Conservation (phyloP, 2,888 invertebrate genomes). For the Sminthurinus aureus region DNA sequence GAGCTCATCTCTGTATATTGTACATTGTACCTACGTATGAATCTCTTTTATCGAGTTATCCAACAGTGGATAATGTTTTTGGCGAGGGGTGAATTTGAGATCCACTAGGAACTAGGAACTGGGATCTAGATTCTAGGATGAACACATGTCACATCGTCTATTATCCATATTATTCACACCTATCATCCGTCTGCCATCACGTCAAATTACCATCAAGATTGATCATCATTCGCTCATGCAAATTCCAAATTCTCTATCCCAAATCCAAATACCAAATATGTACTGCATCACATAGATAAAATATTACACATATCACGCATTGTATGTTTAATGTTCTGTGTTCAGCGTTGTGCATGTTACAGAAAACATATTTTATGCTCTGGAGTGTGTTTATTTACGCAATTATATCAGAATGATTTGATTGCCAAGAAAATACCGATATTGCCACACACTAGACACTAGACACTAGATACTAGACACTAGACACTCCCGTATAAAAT, state of each 20-base stretch:
- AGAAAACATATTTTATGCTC: too few relatives aligned
- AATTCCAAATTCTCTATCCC: conserved; percentile 18
- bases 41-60: too few relatives aligned
- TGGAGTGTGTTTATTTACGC: background rate
- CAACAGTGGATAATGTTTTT: conserved; percentile 11
- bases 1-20: too few relatives aligned
- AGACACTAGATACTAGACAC: too few relatives aligned
- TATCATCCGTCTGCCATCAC: conserved; percentile 42
- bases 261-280: background rate
- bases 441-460: too few relatives aligned
- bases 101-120: background rate
- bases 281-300: background rate
- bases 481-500: too few relatives aligned
- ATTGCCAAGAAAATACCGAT: too few relatives aligned
- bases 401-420: too few relatives aligned
- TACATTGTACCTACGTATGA: too few relatives aligned
- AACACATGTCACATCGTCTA: conserved; percentile 41
- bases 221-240: conserved; percentile 29
- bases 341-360: too few relatives aligned
- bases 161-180: conserved; percentile 43
- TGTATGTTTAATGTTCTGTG: too few relatives aligned
- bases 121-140: conserved; percentile 17
- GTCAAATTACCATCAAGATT: conserved; percentile 41
- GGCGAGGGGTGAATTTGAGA: background rate
- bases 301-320: background rate